Percentiles rank a stretch among this genome's conserved stretches.
Evolutionary conservation across 2,888 invertebrate genomes (phyloP).

Genomic region (Cheilosia grossa): DNA sequence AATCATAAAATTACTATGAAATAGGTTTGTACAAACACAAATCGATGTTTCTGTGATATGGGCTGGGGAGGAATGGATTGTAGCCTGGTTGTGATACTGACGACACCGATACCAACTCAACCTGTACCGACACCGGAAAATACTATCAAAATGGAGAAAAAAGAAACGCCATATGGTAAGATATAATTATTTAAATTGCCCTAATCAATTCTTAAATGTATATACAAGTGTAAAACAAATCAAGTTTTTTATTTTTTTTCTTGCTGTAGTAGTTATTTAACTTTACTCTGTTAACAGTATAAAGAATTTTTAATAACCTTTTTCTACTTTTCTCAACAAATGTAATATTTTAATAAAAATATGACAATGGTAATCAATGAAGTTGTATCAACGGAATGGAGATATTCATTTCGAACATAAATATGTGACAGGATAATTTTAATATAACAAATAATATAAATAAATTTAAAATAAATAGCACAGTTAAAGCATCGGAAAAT

Average conservation of each 20-base stretch:
- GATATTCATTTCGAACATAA: slow-evolving; percentile 22
- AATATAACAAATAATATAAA: slow-evolving; percentile 29
- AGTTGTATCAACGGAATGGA: slow-evolving; percentile 46
- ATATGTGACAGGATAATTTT: slow-evolving; percentile 61
- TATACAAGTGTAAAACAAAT: slow-evolving; percentile 17
- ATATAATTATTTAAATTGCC: slow-evolving; percentile 17
- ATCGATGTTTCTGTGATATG: slow-evolving; percentile 94
- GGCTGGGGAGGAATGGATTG: slow-evolving; percentile 96
- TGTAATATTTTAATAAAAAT: slow-evolving; percentile 31
- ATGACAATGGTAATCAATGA: slow-evolving; percentile 78
- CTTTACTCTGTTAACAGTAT: slow-evolving; percentile 16
- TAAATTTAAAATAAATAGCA: slow-evolving; percentile 10
- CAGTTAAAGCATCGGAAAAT: slow-evolving; percentile 20
- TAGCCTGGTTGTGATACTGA: slow-evolving; percentile 89
- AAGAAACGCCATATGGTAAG: slow-evolving; percentile 97
- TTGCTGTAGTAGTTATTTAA: slow-evolving; percentile 16
- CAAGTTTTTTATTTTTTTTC: slow-evolving; percentile 36
- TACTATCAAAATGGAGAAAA: slow-evolving; percentile 90
- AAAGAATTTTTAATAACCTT: neutral
- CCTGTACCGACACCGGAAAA: slow-evolving; percentile 85
- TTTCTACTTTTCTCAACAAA: slow-evolving; percentile 11
- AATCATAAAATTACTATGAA: slow-evolving; percentile 16
- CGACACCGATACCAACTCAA: slow-evolving; percentile 85
- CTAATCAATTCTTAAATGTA: neutral
- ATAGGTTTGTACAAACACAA: slow-evolving; percentile 95